A percentile compares a stretch with the other conserved stretches of the same genome.
Conservation (phyloP, 2,113 vertebrate genomes). For the Phalacrocorax aristotelis region DNA sequence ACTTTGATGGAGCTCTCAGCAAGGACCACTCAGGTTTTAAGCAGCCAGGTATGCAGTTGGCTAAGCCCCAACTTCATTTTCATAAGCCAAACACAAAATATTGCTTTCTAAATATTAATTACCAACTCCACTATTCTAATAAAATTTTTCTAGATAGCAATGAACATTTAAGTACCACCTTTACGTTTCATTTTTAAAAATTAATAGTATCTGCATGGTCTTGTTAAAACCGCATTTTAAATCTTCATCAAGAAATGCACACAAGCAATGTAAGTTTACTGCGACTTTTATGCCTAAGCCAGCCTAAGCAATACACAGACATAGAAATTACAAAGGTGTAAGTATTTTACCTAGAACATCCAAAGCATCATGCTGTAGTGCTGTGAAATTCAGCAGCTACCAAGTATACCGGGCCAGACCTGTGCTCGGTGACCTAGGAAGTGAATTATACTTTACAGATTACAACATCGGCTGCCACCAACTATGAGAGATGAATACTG, state of each 20-base stretch:
- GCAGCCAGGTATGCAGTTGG: fast-evolving
- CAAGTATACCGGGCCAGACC: fast-evolving
- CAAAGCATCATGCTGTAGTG: fast-evolving
- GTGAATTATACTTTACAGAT: fast-evolving
- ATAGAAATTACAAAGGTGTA: fast-evolving
- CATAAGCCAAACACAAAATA: fast-evolving
- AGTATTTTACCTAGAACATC: no score
- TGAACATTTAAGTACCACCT: fast-evolving
- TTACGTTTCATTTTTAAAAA: fast-evolving
- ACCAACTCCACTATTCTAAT: no score
- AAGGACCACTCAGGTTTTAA: neutral
- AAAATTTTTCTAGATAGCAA: neutral
- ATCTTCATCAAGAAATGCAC: neutral
- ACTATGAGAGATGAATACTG: fast-evolving
- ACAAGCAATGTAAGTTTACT: fast-evolving
- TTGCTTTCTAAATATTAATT: fast-evolving
- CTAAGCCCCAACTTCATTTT: neutral
- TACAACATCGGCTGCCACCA: neutral
- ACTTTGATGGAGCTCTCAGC: neutral
- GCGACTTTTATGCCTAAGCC: fast-evolving
- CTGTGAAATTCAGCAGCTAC: fast-evolving
- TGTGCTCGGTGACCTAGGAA: neutral
- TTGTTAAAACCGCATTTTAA: neutral
- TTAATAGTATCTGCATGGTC: fast-evolving
- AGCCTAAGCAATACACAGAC: neutral